Base-by-base conservation (phyloP, 2,888 invertebrate species). In the Dysmachus trigonus region DNA sequence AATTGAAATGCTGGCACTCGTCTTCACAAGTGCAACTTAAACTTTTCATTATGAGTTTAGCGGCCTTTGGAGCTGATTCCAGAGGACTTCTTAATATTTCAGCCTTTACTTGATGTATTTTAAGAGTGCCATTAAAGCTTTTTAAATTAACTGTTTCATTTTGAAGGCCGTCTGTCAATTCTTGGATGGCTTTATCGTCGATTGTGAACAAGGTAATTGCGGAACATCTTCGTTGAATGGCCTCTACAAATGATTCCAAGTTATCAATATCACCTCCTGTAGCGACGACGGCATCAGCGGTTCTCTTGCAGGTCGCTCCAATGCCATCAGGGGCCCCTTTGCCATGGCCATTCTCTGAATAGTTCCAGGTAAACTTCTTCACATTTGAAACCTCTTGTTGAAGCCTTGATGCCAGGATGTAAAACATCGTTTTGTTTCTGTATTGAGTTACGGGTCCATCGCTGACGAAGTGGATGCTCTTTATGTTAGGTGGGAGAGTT, bases 381-480 rank as follows among this genome's bases (percentile, higher is more conserved):
- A 77, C 10, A 77, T 35, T 31, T 79, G 41, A n/a, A 13, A 41
- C 10, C 10, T 13, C 10, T 41, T 13, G 6, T 8, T 30, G 53
- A 18, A 51, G 15, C 18, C 27, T 51, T 7, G 13, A 53, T 15
- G 51, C 72, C 31, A 72, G 10, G 13, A 72, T 72, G 10, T 5
- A 72, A 72, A 72, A 72, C 30, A 72, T 72, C 5, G 72, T 72
- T 72, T 72, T 73, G 18, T 84, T 84, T 0, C 47, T 31, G 8
- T 84, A 84, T 15, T 84, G 84, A 1, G 84, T 73, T 8, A 41
- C 73, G 2, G 84, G 84, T n/a, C 53, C 53, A 51, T 82, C 82
- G 51, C 35, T 82, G 0, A 47, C 18, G 30, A 51, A 82, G 53
- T 82, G 18, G 27, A 82, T 15, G 51, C 35, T 22, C 4, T 13